phyloP scores from a whole-genome alignment of 2,113 vertebrate species.

The Sebastes fasciatus region DNA sequence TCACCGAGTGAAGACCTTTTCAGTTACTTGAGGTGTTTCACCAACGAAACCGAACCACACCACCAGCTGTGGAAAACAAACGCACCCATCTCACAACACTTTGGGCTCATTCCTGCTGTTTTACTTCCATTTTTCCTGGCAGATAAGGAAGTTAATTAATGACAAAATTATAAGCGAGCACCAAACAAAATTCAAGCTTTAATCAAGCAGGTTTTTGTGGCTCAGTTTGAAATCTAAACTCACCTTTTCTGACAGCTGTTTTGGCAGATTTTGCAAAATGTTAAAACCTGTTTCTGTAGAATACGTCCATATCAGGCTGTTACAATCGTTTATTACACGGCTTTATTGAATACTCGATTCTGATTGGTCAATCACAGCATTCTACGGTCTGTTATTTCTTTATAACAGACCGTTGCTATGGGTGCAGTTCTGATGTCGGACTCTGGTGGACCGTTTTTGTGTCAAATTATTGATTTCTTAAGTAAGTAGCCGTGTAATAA shows the following conservation, averaged over 20 bases:
- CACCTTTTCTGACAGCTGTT: neutral
- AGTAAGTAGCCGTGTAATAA: no score
- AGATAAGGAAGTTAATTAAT: slow-evolving; percentile 25
- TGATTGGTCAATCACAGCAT: no score
- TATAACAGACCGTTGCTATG: no score
- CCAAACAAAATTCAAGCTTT: neutral
- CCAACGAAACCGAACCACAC: slow-evolving; percentile 1
- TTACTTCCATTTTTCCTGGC: neutral
- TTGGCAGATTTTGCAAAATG: neutral
- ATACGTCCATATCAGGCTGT: no score
- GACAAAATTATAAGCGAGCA: slow-evolving; percentile 28
- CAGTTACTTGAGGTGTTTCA: slow-evolving; percentile 19
- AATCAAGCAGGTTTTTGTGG: neutral
- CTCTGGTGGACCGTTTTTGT: no score
- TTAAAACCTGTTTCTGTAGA: no score
- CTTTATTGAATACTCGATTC: no score
- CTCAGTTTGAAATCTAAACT: neutral
- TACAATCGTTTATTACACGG: no score
- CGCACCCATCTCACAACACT: neutral
- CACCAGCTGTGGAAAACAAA: slow-evolving; percentile 38
- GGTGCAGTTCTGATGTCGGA: no score
- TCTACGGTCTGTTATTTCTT: no score
- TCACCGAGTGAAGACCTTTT: slow-evolving; percentile 17
- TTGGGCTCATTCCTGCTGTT: neutral
- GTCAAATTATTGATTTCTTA: no score